These are phyloP conservation scores for Ornithoptera priamus DNA, from an alignment of 2,888 invertebrate species.

Conservation along the genomic window DNA sequence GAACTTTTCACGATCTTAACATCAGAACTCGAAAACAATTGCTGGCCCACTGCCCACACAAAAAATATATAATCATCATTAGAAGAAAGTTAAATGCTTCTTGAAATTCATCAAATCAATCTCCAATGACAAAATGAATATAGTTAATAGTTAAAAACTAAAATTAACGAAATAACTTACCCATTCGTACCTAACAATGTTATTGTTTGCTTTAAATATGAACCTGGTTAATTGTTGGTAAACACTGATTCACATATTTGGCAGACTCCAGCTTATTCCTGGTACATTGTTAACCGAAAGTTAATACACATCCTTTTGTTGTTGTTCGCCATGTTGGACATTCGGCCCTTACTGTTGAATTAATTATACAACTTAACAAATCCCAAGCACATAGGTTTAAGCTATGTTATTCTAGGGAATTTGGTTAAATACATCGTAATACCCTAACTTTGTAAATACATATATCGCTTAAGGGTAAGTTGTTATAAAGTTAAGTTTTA, in stretches of 20 bases:
- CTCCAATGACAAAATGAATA: too few species aligned
- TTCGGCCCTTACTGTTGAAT: slow-evolving; percentile 11
- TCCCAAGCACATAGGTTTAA: not conserved
- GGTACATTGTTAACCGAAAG: slow-evolving; percentile 12
- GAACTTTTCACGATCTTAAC: too few species aligned
- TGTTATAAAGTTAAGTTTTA: not conserved
- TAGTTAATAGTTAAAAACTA: not conserved
- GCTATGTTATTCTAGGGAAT: slow-evolving; percentile 3
- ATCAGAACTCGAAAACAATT: too few species aligned
- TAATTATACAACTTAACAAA: slow-evolving; percentile 17
- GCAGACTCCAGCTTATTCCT: not conserved
- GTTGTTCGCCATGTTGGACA: slow-evolving; percentile 12
- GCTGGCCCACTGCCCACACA: too few species aligned
- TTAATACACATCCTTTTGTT: slow-evolving; percentile 13
- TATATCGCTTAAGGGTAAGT: not conserved
- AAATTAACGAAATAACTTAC: not conserved
- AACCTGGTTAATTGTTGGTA: not conserved
- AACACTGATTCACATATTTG: not conserved
- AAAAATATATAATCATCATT: too few species aligned
- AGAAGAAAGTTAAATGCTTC: too few species aligned
- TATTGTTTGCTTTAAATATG: not conserved
- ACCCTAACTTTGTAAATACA: not conserved
- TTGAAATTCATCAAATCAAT: too few species aligned
- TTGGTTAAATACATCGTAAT: not conserved
- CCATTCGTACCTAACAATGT: not conserved